A percentile compares a stretch with the other conserved stretches of the same genome.
Evolutionary conservation across 2,113 vertebrate genomes (phyloP).

Genomic region (Cyanocitta stelleri): DNA sequence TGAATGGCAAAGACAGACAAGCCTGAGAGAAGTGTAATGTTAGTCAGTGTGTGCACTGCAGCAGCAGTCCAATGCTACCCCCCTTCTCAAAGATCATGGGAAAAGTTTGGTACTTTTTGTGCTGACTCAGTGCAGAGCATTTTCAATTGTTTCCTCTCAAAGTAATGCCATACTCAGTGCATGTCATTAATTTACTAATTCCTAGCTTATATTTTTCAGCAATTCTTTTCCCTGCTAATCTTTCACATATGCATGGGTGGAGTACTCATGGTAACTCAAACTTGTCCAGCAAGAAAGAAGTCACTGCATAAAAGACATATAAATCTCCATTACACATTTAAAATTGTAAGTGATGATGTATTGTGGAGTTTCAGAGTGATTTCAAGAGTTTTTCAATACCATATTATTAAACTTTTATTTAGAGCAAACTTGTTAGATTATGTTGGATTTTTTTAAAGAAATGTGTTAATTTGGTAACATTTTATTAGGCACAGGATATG

Average conservation of each 20-base stretch:
- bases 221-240: slow-evolving; percentile 24
- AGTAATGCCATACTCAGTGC: neutral
- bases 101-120: neutral
- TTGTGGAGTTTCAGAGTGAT: neutral
- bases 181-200: neutral
- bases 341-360: neutral
- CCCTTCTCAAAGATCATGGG: neutral
- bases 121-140: neutral
- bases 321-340: neutral
- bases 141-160: neutral
- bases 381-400: neutral
- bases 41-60: neutral
- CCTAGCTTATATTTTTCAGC: slow-evolving; percentile 8
- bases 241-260: slow-evolving; percentile 7
- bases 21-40: neutral
- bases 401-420: neutral
- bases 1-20: neutral
- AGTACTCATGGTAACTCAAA: neutral
- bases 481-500: neutral
- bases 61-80: neutral
- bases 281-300: slow-evolving; percentile 14
- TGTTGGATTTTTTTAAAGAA: neutral
- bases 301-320: neutral
- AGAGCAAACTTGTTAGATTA: neutral
- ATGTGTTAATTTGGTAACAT: neutral